Evolutionary conservation across 2,888 invertebrate species (phyloP), one percentile per base, ranked within the genome.

Genomic region (Sicus ferrugineus): DNA sequence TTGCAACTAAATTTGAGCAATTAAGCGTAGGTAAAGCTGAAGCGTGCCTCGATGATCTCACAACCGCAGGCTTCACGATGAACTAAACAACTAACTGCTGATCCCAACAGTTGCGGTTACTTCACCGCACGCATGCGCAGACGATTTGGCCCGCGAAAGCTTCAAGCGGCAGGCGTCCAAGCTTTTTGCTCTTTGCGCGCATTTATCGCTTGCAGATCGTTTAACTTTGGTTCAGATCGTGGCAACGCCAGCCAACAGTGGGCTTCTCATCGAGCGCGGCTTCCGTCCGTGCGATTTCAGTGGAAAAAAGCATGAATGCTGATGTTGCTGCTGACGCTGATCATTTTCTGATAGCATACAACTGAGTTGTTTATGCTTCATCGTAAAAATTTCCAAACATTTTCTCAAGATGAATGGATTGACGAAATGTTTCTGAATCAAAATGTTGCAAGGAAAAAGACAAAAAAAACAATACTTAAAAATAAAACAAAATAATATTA

Each of bases 111-210:
- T 30, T n/a, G n/a, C 56, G 30, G 28, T 58, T 58, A 50, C 63
- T 30, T 6, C 46, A 67, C 19, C 46, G 16, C 21, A 67, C 67
- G 67, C 67, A 58, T 46, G 67, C 58, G 67, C 67, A 67, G 58
- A 58, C 42, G 54, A 38, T 34, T 58, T 67, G 42, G 67, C 52
- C 46, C n/a, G 21, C 31, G 48, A 58, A 46, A 58, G 58, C 52
- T 50, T 54, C 46, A 46, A 38, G 14, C 16, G 52, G 4, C 63
- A 63, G 31, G 9, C 54, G 28, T 30, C 14, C 58, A 31, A 64
- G 63, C 63, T 64, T 64, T 67, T 56, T 21, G 31, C 38, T 65
- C 65, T 65, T 54, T 34, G 31, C 48, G 67, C 58, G 30, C 66
- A 21, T 38, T 56, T 58, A 67, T 56, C 58, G 42, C 42, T 19